phyloP scores from a whole-genome alignment of 1,140 invertebrate species.

The Lethocerus indicus region DNA sequence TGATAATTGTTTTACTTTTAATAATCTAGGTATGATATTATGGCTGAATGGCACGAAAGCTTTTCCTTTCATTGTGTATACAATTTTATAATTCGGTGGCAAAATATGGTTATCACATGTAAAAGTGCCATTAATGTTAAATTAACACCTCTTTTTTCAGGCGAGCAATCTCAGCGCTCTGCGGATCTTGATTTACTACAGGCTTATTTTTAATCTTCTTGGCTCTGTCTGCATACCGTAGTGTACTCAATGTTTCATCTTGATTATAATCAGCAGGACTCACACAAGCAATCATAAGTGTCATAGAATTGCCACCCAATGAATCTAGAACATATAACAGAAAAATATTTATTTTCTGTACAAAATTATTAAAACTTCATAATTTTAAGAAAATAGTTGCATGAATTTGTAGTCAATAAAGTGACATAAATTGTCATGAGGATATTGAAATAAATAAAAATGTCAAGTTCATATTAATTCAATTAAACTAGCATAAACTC shows the following conservation, averaged over 20 bases:
- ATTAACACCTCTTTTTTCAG: slow-evolving; percentile 20
- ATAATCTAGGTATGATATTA: too few relatives aligned
- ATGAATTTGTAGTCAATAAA: not conserved
- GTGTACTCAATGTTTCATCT: slow-evolving; percentile 75
- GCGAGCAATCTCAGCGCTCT: slow-evolving; percentile 43
- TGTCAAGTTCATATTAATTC: not conserved
- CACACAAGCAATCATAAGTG: slow-evolving; percentile 85
- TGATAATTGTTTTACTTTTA: too few relatives aligned
- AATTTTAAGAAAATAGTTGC: not conserved
- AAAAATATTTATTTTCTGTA: not conserved
- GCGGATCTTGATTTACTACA: slow-evolving; percentile 73
- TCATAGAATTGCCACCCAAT: slow-evolving; percentile 80
- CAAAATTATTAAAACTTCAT: not conserved
- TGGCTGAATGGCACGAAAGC: too few relatives aligned
- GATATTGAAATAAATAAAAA: not conserved
- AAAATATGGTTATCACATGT: slow-evolving; percentile 18
- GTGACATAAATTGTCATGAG: not conserved
- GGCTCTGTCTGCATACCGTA: slow-evolving; percentile 81
- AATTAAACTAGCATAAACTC: slow-evolving; percentile 1
- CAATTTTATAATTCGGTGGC: not conserved
- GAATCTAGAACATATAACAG: slow-evolving; percentile 40
- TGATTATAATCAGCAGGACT: slow-evolving; percentile 80
- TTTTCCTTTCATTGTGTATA: too few relatives aligned
- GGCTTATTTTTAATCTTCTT: slow-evolving; percentile 86
- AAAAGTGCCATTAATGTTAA: too few relatives aligned